These are phyloP conservation scores for Drosophila pseudoananassae DNA, from an alignment of 1,140 invertebrate species.

Conservation along the genomic window DNA sequence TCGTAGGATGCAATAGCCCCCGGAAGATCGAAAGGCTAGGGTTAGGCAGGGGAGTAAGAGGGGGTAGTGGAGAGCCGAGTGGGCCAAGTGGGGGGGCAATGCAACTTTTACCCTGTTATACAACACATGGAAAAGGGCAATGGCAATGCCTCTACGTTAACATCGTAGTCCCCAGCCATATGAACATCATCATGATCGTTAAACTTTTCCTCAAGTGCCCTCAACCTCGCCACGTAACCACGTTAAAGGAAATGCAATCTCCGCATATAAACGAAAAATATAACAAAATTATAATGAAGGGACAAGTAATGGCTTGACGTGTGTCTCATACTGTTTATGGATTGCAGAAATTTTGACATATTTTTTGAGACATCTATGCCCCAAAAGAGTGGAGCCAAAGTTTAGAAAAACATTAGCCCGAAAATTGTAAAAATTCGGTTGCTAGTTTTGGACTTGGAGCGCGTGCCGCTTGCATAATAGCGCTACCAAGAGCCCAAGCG, in stretches of 20 bases:
- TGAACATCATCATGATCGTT: conserved; percentile 36
- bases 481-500: conserved; percentile 19
- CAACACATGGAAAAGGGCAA: conserved; percentile 54
- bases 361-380: background rate
- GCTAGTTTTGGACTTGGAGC: conserved; percentile 46
- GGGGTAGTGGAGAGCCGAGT: background rate
- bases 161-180: conserved; percentile 19
- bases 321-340: background rate
- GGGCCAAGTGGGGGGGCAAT: conserved; percentile 27
- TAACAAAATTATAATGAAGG: conserved; percentile 29
- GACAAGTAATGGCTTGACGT: background rate
- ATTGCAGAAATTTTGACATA: background rate
- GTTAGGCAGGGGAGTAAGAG: conserved; percentile 4
- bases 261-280: conserved; percentile 25
- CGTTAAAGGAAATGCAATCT: conserved; percentile 39
- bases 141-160: conserved; percentile 31
- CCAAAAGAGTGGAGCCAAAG: conserved; percentile 13
- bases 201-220: conserved; percentile 47
- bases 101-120: conserved; percentile 72
- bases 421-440: conserved; percentile 22
- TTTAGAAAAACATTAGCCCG: conserved; percentile 36
- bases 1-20: conserved; percentile 40
- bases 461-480: conserved; percentile 71
- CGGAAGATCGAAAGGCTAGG: conserved; percentile 18
- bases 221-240: conserved; percentile 44